Conservation (phyloP, 2,797 vertebrate genomes). For the Coregonus suidteri region DNA sequence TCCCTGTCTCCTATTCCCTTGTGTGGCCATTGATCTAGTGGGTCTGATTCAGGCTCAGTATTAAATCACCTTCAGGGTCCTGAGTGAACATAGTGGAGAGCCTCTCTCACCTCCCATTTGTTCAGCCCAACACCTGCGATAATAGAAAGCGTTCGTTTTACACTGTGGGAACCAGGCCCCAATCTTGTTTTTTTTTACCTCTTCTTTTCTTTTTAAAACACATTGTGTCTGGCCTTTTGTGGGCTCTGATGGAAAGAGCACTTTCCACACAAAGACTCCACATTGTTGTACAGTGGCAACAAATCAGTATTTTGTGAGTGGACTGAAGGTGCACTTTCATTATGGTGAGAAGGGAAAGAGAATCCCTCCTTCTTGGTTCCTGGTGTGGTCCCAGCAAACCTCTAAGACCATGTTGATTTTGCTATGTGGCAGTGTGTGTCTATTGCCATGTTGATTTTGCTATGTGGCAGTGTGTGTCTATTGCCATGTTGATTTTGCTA, state of each 20-base stretch:
- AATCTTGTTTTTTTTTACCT: conserved; percentile 56
- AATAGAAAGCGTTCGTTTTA: conserved; percentile 70
- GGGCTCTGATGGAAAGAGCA: conserved; percentile 65
- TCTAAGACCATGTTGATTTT: background rate
- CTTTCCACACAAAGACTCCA: conserved; percentile 66
- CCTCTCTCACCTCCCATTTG: conserved; percentile 63
- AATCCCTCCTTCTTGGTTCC: background rate
- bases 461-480: too few species aligned
- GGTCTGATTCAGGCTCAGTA: conserved; percentile 63
- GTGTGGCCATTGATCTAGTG: conserved; percentile 67
- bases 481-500: too few species aligned
- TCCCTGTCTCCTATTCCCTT: conserved; percentile 49
- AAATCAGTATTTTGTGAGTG: conserved; percentile 66
- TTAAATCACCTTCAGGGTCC: conserved; percentile 65
- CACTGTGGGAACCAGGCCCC: conserved; percentile 49
- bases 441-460: too few species aligned
- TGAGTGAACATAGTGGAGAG: conserved; percentile 40
- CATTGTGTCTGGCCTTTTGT: conserved; percentile 66
- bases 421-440: too few species aligned
- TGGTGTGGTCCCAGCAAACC: background rate
- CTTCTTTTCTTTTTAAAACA: conserved; percentile 48
- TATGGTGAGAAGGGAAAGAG: conserved; percentile 11
- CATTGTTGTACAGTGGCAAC: conserved; percentile 64
- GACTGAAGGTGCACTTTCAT: conserved; percentile 58
- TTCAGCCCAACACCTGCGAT: conserved; percentile 62